Percentiles rank a stretch among this genome's conserved stretches.
Evolutionary conservation across 2,113 vertebrate species (phyloP).

Genomic region (Ariopsis seemanni): DNA sequence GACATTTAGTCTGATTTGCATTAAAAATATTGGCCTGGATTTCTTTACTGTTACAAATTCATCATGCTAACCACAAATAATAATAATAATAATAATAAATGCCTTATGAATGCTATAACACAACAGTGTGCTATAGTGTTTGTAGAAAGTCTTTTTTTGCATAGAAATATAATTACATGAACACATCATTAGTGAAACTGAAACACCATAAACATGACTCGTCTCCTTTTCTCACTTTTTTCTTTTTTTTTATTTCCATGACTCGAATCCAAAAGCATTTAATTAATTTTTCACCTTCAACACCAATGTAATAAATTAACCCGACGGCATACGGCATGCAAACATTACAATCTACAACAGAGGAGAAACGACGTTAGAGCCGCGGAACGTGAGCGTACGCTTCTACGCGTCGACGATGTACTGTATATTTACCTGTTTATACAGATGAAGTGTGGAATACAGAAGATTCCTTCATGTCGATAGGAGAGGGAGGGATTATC

Average conservation of each 20-base stretch:
- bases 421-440: conserved; percentile 56
- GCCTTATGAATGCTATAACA: background rate
- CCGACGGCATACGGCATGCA: conserved; percentile 76
- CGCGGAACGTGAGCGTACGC: conserved; percentile 38
- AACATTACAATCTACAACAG: conserved; percentile 69
- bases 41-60: background rate
- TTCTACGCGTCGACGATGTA: conserved; percentile 56
- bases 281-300: conserved; percentile 60
- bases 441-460: conserved; percentile 42
- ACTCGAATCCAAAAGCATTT: background rate
- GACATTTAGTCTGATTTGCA: background rate
- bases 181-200: no score
- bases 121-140: background rate
- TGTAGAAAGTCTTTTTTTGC: background rate
- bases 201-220: no score
- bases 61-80: background rate
- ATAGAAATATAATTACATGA: background rate
- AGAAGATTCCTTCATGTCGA: conserved; percentile 25
- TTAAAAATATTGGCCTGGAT: no score
- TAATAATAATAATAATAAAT: background rate
- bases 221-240: background rate
- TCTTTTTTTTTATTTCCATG: conserved; percentile 1
- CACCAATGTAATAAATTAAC: conserved; percentile 84
- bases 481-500: conserved; percentile 11
- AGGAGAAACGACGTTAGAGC: conserved; percentile 36